Evolutionary conservation across 2,888 invertebrate species (phyloP).

Genomic region (Oligia strigilis): DNA sequence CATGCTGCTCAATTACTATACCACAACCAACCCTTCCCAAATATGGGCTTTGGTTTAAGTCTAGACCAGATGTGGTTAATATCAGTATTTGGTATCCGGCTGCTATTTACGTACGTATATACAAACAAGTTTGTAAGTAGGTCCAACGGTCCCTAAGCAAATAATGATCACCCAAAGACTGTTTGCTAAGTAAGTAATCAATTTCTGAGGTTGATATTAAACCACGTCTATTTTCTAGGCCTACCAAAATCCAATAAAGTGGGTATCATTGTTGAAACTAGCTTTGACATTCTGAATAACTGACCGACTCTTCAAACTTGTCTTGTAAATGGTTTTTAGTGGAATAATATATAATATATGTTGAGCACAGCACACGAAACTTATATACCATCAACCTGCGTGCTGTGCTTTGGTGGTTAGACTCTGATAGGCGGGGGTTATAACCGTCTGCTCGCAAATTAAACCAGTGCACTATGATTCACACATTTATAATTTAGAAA

Average conservation of each 20-base stretch:
- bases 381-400: too few relatives aligned
- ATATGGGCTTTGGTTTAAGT: conserved; percentile 4
- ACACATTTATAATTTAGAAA: too few relatives aligned
- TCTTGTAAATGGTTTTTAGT: neutral
- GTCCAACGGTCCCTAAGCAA: conserved; percentile 9
- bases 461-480: too few relatives aligned
- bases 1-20: conserved; percentile 9
- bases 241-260: neutral
- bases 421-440: too few relatives aligned
- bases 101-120: conserved; percentile 1
- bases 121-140: neutral
- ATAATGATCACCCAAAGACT: conserved; percentile 3
- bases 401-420: too few relatives aligned
- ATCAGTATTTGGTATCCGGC: neutral
- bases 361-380: too few relatives aligned
- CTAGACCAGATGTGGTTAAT: conserved; percentile 17
- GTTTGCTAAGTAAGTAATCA: neutral
- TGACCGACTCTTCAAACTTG: neutral
- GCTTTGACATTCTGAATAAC: neutral
- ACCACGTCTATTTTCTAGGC: conserved; percentile 14
- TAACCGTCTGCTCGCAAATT: too few relatives aligned
- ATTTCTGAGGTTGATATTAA: conserved; percentile 17
- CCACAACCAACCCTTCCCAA: conserved; percentile 11
- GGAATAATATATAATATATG: too few relatives aligned
- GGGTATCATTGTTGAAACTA: conserved; percentile 9